Percentiles rank a stretch among this genome's conserved stretches.
phyloP scores from a whole-genome alignment of 2,797 vertebrate species.

The Lepus oiostolus region DNA sequence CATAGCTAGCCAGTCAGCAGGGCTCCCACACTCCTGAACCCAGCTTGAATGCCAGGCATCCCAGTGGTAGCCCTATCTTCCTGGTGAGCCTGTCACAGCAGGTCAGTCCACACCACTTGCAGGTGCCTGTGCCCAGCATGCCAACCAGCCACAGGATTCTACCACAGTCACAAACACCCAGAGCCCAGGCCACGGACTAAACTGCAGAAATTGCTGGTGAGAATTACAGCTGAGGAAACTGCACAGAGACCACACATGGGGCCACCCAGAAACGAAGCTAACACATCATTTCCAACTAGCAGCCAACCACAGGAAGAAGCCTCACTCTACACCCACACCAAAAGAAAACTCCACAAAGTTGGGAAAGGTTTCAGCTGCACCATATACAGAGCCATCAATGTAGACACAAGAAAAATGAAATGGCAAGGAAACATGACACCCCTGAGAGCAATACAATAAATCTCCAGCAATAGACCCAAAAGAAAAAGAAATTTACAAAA shows the following conservation, averaged over 20 bases:
- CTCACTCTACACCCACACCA: neutral
- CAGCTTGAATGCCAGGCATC: neutral
- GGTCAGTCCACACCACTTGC: no score
- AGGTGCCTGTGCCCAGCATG: neutral
- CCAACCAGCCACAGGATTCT: no score
- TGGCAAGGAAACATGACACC: no score
- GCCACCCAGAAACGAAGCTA: neutral
- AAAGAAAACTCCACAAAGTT: no score
- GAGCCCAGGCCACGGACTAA: neutral
- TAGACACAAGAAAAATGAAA: neutral
- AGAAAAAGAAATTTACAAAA: neutral
- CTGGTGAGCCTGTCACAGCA: no score
- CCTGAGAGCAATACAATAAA: neutral
- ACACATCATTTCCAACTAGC: neutral
- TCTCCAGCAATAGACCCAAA: neutral
- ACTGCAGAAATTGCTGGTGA: neutral
- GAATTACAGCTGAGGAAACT: neutral
- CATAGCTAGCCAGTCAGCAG: neutral
- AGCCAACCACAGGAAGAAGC: neutral
- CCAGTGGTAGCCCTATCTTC: no score
- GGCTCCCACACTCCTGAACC: no score
- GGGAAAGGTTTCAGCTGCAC: neutral
- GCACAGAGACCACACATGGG: neutral
- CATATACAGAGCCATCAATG: neutral
- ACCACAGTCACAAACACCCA: neutral